Percentiles rank a stretch among this genome's conserved stretches.
Evolutionary conservation across 2,113 vertebrate genomes (phyloP).

Genomic region (Fukomys damarensis): DNA sequence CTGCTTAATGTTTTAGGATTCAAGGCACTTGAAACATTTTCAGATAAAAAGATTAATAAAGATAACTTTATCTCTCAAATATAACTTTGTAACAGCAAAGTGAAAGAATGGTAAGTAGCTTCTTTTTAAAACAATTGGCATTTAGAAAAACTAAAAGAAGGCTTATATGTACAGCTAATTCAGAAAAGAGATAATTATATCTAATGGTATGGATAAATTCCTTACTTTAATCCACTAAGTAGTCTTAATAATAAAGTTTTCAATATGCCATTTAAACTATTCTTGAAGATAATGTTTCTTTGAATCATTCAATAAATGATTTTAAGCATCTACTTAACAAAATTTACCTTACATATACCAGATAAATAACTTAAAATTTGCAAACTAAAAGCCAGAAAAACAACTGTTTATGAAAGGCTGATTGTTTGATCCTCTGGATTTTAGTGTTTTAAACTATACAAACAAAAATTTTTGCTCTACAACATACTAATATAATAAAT

Average conservation of each 20-base stretch:
- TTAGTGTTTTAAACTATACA: neutral
- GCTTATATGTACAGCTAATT: neutral
- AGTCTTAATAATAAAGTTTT: neutral
- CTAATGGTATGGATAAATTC: neutral
- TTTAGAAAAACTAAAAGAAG: constrained; percentile 30
- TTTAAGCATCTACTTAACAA: constrained; percentile 12
- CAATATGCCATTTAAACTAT: neutral
- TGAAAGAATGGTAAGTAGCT: neutral
- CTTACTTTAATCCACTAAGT: neutral
- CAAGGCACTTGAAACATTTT: neutral
- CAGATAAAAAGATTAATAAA: constrained; percentile 36
- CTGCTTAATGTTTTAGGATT: constrained; percentile 44
- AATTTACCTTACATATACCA: constrained; percentile 27
- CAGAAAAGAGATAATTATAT: neutral
- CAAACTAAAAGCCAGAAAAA: constrained; percentile 48
- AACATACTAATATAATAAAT: neutral
- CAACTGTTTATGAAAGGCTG: neutral
- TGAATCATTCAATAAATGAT: constrained; percentile 12
- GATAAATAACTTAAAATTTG: neutral
- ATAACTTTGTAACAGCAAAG: constrained; percentile 14
- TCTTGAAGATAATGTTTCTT: constrained; percentile 43
- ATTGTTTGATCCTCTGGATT: neutral
- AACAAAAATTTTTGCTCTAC: neutral
- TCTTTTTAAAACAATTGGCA: constrained; percentile 10
- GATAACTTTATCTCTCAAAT: constrained; percentile 26